Conservation (phyloP, 2,888 invertebrate species). For the Ectemnius continuus region DNA sequence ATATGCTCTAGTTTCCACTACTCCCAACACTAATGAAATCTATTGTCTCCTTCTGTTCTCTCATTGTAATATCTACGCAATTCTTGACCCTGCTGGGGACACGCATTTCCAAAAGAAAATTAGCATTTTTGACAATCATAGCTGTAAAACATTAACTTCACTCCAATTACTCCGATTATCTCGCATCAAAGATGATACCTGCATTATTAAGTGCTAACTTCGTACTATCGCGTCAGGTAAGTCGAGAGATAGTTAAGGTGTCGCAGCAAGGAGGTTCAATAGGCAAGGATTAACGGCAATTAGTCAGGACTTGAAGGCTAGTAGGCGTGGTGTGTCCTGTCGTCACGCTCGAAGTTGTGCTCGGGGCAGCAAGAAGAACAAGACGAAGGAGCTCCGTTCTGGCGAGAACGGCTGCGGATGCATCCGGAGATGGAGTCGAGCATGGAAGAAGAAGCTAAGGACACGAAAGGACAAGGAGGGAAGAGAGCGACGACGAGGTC, state of each 20-base stretch:
- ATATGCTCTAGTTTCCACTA: too few species aligned
- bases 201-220: too few species aligned
- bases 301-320: conserved; percentile 52
- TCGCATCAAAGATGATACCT: too few species aligned
- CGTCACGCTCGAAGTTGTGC: conserved; percentile 46
- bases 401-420: too few species aligned
- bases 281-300: conserved; percentile 62
- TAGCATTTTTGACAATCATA: too few species aligned
- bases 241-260: conserved; percentile 20
- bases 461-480: neutral
- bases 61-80: too few species aligned
- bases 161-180: too few species aligned
- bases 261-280: conserved; percentile 39
- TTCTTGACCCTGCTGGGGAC: too few species aligned
- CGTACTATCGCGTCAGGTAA: neutral
- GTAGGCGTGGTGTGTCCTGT: conserved; percentile 61
- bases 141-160: too few species aligned
- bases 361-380: neutral
- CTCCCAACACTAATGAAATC: too few species aligned
- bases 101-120: too few species aligned
- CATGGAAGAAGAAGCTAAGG: conserved; percentile 5
- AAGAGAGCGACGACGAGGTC: conserved; percentile 20
- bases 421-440: neutral
- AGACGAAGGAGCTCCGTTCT: conserved; percentile 1
- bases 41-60: too few species aligned